phyloP scores from a whole-genome alignment of 1,140 invertebrate genomes.

The Lordiphosa clarofinis region DNA sequence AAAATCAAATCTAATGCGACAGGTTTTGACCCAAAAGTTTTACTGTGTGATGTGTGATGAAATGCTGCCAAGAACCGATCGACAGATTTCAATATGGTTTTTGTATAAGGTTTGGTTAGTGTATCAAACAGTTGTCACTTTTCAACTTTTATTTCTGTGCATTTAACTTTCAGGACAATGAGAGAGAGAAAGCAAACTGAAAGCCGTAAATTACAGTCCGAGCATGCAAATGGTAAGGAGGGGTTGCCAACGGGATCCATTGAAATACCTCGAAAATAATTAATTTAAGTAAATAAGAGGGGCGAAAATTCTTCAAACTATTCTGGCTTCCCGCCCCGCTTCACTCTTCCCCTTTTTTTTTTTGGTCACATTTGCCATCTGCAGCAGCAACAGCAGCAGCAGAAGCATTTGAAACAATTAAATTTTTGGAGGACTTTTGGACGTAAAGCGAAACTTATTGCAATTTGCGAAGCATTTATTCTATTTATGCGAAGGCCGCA shows the following conservation, averaged over 20 bases:
- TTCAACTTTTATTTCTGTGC: too few relatives aligned
- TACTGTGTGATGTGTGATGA: too few relatives aligned
- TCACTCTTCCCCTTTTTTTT: background rate
- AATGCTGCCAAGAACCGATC: too few relatives aligned
- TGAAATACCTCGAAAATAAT: slow-evolving; percentile 30
- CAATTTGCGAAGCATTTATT: slow-evolving; percentile 3
- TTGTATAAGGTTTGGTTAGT: too few relatives aligned
- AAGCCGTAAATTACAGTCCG: too few relatives aligned
- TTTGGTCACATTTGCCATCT: background rate
- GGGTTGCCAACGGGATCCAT: background rate
- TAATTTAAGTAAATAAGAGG: slow-evolving; percentile 48
- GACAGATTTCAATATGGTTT: too few relatives aligned
- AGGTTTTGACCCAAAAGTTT: too few relatives aligned
- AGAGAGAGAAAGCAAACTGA: too few relatives aligned
- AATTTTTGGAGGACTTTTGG: background rate
- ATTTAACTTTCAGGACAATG: too few relatives aligned
- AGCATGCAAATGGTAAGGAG: background rate
- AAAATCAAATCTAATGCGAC: too few relatives aligned
- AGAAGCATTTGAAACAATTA: background rate
- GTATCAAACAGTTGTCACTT: too few relatives aligned
- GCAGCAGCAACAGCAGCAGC: background rate
- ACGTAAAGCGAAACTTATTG: too few relatives aligned
- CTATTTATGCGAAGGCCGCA: slow-evolving; percentile 13
- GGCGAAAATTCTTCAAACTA: slow-evolving; percentile 7
- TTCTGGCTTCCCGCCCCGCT: background rate